Conservation (phyloP, 2,797 vertebrate species). For the Pseudochromis fuscus region DNA sequence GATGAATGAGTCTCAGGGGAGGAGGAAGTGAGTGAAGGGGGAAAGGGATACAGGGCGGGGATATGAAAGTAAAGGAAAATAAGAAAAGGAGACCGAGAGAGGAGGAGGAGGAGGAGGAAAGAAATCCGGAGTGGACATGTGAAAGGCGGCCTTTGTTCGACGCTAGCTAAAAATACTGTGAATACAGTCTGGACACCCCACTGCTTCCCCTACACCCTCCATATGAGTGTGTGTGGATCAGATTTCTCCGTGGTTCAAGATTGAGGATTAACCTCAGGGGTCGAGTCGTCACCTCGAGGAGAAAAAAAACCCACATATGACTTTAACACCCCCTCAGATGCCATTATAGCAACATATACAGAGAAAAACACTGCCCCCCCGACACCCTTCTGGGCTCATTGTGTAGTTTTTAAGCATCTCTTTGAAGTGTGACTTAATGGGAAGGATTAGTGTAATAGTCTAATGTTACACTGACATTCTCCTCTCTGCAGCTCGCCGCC, state of each 20-base stretch:
- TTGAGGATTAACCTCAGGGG: slow-evolving; percentile 70
- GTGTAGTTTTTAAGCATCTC: slow-evolving; percentile 30
- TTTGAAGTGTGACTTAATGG: slow-evolving; percentile 74
- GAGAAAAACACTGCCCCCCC: slow-evolving; percentile 1
- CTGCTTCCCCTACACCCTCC: slow-evolving; percentile 49
- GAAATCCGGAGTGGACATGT: slow-evolving; percentile 49
- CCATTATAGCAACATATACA: slow-evolving; percentile 28
- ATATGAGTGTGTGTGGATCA: slow-evolving; percentile 44
- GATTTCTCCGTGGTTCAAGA: slow-evolving; percentile 66
- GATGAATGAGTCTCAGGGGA: slow-evolving; percentile 70
- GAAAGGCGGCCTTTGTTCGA: slow-evolving; percentile 76
- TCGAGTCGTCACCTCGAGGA: slow-evolving; percentile 51
- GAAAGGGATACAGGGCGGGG: not conserved
- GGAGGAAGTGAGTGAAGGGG: not conserved
- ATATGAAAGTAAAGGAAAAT: slow-evolving; percentile 44
- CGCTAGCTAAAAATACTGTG: slow-evolving; percentile 70
- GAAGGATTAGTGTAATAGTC: slow-evolving; percentile 69
- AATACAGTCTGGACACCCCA: slow-evolving; percentile 59
- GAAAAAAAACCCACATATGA: slow-evolving; percentile 26
- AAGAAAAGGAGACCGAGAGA: slow-evolving; percentile 41
- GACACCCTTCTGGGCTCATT: slow-evolving; percentile 50
- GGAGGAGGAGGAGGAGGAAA: slow-evolving; percentile 30
- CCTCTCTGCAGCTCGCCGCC: slow-evolving; percentile 24
- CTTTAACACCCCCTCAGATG: slow-evolving; percentile 34
- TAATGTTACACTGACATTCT: slow-evolving; percentile 67